These are phyloP conservation scores for Hetaerina americana DNA, from an alignment of 1,140 invertebrate species.

Conservation along the genomic window DNA sequence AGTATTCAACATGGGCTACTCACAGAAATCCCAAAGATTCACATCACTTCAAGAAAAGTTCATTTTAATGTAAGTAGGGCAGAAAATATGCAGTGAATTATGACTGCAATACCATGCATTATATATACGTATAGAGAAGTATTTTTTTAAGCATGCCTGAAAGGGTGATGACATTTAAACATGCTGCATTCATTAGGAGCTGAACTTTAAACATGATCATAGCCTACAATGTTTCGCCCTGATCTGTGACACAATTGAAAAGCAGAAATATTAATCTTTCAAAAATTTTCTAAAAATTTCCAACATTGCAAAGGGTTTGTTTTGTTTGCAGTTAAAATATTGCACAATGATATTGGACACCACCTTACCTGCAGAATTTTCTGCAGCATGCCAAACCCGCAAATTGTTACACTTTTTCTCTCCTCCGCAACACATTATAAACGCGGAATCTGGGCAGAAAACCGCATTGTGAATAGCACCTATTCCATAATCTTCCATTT, in stretches of 20 bases:
- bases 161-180: neutral
- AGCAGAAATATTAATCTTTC: neutral
- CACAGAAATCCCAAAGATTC: no score
- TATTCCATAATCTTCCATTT: constrained; percentile 43
- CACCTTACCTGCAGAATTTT: constrained; percentile 45
- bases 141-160: no score
- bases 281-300: neutral
- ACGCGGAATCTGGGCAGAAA: constrained; percentile 65
- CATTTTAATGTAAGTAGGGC: no score
- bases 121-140: no score
- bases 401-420: constrained; percentile 69
- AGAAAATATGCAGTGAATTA: no score
- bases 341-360: neutral
- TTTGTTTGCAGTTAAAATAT: neutral
- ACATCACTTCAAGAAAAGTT: no score
- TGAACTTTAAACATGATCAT: neutral
- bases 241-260: neutral
- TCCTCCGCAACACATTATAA: constrained; percentile 65
- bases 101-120: no score
- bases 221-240: neutral
- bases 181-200: neutral
- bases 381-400: constrained; percentile 57
- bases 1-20: no score
- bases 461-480: constrained; percentile 59
- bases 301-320: neutral